Evolutionary conservation across 1,140 invertebrate species (phyloP).

Genomic region (Chelonus insularis): DNA sequence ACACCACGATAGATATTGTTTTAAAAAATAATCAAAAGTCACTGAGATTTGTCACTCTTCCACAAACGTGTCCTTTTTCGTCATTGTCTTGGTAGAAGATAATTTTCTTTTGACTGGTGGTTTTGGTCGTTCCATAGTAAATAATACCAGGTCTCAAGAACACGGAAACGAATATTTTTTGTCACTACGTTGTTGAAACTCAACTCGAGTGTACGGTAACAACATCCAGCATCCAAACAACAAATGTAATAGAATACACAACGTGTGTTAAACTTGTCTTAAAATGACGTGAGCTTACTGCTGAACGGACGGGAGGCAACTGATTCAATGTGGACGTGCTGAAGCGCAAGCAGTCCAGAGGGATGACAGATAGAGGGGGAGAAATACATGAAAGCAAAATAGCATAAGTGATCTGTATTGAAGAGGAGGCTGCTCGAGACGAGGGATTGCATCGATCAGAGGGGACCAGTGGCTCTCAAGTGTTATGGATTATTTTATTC

Average conservation of each 20-base stretch:
- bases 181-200: not conserved
- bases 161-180: not conserved
- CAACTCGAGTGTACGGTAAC: too few relatives aligned
- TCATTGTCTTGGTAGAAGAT: constrained; percentile 38
- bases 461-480: too few relatives aligned
- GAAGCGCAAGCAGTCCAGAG: constrained; percentile 17
- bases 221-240: too few relatives aligned
- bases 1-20: too few relatives aligned
- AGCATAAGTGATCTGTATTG: constrained; percentile 9
- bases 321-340: constrained; percentile 37
- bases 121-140: constrained; percentile 38
- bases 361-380: constrained; percentile 28
- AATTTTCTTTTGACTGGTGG: constrained; percentile 34
- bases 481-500: too few relatives aligned
- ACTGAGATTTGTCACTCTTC: constrained; percentile 37
- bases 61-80: constrained; percentile 36
- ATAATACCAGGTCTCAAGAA: not conserved
- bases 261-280: not conserved
- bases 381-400: constrained; percentile 5
- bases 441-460: too few relatives aligned
- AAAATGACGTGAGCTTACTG: not conserved
- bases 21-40: too few relatives aligned
- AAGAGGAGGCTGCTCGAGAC: too few relatives aligned
- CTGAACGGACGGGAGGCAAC: constrained; percentile 38
- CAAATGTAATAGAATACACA: not conserved